A percentile compares a stretch with the other conserved stretches of the same genome.
Conservation (phyloP, 2,113 vertebrate genomes). For the Cinclus cinclus region DNA sequence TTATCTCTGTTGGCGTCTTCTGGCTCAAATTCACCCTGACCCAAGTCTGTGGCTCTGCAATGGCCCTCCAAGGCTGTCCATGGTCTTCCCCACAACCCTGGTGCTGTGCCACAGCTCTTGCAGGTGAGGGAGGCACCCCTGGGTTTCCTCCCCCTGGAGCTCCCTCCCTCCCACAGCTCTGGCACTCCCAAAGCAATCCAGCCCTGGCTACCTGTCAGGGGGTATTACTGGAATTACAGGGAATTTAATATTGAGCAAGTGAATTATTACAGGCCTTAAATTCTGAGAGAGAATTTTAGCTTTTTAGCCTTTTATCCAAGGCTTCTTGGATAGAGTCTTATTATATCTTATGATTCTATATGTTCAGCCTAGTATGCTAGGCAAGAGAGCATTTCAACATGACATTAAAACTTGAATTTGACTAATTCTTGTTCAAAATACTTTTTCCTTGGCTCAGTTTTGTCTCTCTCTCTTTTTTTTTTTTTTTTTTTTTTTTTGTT, state of each 20-base stretch:
- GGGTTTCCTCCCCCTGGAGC: background rate
- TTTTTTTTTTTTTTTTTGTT: background rate
- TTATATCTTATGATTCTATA: background rate
- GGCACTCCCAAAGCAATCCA: background rate
- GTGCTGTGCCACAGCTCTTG: background rate
- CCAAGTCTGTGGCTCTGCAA: background rate
- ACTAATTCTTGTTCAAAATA: background rate
- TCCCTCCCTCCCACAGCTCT: background rate
- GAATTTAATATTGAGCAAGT: background rate
- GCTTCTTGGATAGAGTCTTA: background rate
- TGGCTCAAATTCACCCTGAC: background rate
- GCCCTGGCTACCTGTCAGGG: background rate
- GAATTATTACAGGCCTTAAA: background rate
- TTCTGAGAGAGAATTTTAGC: background rate
- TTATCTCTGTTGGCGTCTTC: background rate
- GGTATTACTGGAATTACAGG: background rate
- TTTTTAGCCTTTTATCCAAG: background rate
- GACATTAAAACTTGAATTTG: background rate
- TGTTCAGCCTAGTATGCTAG: background rate
- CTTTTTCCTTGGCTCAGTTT: background rate
- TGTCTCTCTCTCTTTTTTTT: fast-evolving
- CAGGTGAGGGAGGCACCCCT: background rate
- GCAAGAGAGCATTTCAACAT: background rate
- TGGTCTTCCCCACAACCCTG: background rate
- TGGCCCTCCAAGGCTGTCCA: fast-evolving